Evolutionary conservation across 2,888 invertebrate species (phyloP).

Genomic region (Entomobrya proxima): DNA sequence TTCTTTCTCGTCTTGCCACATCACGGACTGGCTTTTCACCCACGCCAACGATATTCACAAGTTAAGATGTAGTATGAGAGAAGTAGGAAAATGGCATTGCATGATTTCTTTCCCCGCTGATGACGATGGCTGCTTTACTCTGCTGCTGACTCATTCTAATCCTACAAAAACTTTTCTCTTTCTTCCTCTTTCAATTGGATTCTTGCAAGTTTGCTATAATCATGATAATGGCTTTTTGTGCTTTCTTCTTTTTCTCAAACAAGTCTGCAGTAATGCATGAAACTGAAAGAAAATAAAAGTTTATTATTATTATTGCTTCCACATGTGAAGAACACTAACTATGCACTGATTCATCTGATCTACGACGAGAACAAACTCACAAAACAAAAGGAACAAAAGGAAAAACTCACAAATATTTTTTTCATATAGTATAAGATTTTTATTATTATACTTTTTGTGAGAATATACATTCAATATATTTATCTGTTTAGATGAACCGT

Average conservation of each 20-base stretch:
- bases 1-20: slow-evolving; percentile 20
- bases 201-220: slow-evolving; percentile 46
- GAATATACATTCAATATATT: too few relatives aligned
- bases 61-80: slow-evolving; percentile 44
- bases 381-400: too few relatives aligned
- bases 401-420: neutral
- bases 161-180: slow-evolving; percentile 29
- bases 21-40: slow-evolving; percentile 16
- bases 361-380: neutral
- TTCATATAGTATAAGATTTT: neutral
- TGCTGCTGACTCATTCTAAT: slow-evolving; percentile 63
- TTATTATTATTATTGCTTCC: slow-evolving; percentile 48
- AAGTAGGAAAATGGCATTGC: slow-evolving; percentile 47
- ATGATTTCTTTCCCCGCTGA: slow-evolving; percentile 51
- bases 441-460: too few relatives aligned
- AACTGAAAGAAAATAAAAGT: slow-evolving; percentile 29
- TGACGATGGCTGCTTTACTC: slow-evolving; percentile 17
- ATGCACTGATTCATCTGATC: slow-evolving; percentile 45
- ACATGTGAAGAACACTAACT: neutral
- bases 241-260: slow-evolving; percentile 43
- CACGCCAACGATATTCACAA: neutral
- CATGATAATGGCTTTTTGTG: slow-evolving; percentile 62
- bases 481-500: too few relatives aligned
- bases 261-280: neutral
- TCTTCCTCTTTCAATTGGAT: slow-evolving; percentile 39